Conservation (phyloP, 1,140 invertebrate species). For the Vollenhovia emeryi region DNA sequence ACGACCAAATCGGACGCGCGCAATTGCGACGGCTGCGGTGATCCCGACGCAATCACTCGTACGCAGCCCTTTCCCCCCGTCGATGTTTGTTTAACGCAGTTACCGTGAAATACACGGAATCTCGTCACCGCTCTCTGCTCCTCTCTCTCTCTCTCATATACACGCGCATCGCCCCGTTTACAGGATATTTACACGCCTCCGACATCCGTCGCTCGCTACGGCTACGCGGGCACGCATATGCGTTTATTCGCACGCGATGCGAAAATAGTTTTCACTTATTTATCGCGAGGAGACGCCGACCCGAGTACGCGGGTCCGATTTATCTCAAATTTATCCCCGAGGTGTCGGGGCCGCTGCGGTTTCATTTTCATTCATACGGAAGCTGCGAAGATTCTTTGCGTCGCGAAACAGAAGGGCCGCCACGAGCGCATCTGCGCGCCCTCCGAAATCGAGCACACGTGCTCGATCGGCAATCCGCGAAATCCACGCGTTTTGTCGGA, state of each 20-base stretch:
- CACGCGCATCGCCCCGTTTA: not conserved
- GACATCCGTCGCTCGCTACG: not conserved
- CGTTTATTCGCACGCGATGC: constrained; percentile 1
- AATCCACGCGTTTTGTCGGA: constrained; percentile 4
- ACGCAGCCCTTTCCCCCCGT: constrained; percentile 27
- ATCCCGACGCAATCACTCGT: constrained; percentile 61
- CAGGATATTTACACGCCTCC: constrained; percentile 1
- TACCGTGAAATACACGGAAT: constrained; percentile 65
- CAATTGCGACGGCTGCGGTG: constrained; percentile 61
- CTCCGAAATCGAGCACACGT: constrained; percentile 18
- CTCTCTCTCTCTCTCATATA: not conserved
- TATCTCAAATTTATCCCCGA: not conserved
- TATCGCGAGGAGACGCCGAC: not conserved
- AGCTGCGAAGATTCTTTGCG: constrained; percentile 34
- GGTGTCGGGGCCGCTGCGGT: constrained; percentile 8
- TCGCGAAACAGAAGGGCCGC: not conserved
- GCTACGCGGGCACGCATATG: no score
- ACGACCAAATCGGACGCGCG: constrained; percentile 49
- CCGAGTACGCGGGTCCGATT: not conserved
- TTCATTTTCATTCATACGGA: constrained; percentile 41
- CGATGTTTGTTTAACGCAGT: constrained; percentile 62
- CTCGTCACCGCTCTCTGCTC: not conserved
- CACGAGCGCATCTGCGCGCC: constrained; percentile 11
- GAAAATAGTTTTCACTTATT: constrained; percentile 50
- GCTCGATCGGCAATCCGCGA: not conserved